Percentiles rank a stretch among this genome's conserved stretches.
Conservation (phyloP, 2,888 invertebrate genomes). For the Torymus aiolomorphi region DNA sequence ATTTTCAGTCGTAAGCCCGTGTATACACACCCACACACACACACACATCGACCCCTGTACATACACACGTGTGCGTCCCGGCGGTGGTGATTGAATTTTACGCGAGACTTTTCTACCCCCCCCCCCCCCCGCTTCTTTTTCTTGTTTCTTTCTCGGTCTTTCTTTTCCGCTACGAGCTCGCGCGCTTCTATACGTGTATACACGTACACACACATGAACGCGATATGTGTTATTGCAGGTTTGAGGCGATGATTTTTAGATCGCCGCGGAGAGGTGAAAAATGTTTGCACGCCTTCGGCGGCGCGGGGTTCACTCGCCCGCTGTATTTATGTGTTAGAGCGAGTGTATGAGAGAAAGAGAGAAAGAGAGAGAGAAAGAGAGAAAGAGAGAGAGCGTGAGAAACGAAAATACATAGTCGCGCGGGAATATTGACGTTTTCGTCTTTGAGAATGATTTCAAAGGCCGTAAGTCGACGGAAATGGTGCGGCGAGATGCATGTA, state of each 20-base stretch:
- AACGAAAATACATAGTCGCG: background rate
- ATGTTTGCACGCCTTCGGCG: conserved; percentile 9
- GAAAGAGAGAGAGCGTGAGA: background rate
- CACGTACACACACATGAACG: background rate
- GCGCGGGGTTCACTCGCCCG: background rate
- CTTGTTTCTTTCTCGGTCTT: conserved; percentile 12
- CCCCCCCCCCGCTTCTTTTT: conserved; percentile 13
- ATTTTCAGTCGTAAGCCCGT: too few relatives aligned
- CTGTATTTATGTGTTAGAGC: background rate
- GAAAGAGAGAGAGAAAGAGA: too few relatives aligned
- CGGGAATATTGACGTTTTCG: background rate
- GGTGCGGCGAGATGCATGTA: background rate
- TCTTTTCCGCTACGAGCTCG: too few relatives aligned
- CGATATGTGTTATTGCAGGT: background rate
- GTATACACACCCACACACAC: too few relatives aligned
- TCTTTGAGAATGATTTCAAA: background rate
- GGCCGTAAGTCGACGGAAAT: background rate
- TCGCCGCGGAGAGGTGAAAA: conserved; percentile 20
- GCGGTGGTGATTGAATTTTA: conserved; percentile 29
- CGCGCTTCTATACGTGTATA: too few relatives aligned
- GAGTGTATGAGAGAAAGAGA: background rate
- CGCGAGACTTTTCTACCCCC: conserved; percentile 19
- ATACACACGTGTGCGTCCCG: background rate
- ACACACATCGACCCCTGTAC: too few relatives aligned
- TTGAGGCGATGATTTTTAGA: conserved; percentile 41